A percentile compares a stretch with the other conserved stretches of the same genome.
These are phyloP conservation scores for Sarcophaga variegata DNA, from an alignment of 2,888 invertebrate genomes.

Conservation along the genomic window DNA sequence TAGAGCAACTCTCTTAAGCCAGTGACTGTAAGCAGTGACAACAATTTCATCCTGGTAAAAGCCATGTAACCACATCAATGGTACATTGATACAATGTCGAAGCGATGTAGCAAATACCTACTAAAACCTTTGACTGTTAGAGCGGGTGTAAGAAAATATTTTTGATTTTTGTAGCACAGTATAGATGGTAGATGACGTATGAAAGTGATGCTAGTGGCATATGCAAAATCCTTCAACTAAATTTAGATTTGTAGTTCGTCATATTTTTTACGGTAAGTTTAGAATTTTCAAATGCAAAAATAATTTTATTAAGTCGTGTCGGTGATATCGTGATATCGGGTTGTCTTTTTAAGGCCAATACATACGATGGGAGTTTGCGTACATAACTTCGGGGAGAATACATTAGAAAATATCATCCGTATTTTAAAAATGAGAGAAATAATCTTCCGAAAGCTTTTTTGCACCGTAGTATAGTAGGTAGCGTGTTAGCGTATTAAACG, in stretches of 20 bases:
- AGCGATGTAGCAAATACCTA: not conserved
- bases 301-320: too few species aligned
- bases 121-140: not conserved
- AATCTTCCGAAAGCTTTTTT: too few species aligned
- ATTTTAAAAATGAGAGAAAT: too few species aligned
- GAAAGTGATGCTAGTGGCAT: not conserved
- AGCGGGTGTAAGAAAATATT: not conserved
- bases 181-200: not conserved
- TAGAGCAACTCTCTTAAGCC: not conserved
- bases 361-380: too few species aligned
- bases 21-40: not conserved
- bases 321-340: too few species aligned
- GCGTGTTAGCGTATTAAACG: too few species aligned
- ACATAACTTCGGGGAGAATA: fast-evolving
- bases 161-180: not conserved
- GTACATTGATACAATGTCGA: conserved; percentile 38
- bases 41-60: not conserved
- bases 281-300: too few species aligned
- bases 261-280: too few species aligned
- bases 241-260: too few species aligned
- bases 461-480: too few species aligned
- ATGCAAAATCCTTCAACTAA: not conserved
- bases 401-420: too few species aligned
- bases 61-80: conserved; percentile 53
- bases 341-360: too few species aligned